These are phyloP conservation scores for Sinopyrophorus schimmeli DNA, from an alignment of 2,888 invertebrate genomes.

Conservation along the genomic window DNA sequence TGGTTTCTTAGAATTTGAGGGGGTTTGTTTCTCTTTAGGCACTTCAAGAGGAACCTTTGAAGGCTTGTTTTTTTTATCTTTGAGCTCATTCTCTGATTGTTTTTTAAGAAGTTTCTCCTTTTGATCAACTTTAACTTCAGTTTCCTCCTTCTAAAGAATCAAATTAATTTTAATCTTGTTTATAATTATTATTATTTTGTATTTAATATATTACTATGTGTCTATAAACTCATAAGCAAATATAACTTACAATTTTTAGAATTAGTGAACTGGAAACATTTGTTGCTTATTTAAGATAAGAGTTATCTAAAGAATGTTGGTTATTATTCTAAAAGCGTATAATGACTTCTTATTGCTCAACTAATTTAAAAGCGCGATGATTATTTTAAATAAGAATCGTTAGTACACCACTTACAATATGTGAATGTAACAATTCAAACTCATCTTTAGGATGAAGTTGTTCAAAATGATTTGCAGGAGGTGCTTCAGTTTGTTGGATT, in stretches of 20 bases:
- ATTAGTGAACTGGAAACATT: no score
- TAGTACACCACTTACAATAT: slow-evolving; percentile 54
- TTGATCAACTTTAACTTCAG: slow-evolving; percentile 33
- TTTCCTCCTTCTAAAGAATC: slow-evolving; percentile 20
- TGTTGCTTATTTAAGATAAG: no score
- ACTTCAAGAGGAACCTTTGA: neutral
- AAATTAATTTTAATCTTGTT: slow-evolving; percentile 1
- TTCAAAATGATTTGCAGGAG: slow-evolving; percentile 73
- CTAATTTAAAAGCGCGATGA: no score
- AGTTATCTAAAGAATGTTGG: no score
- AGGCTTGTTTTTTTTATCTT: slow-evolving; percentile 44
- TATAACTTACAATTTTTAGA: no score
- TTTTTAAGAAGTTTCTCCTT: slow-evolving; percentile 32
- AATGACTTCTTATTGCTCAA: no score
- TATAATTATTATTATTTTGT: neutral
- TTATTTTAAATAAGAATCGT: no score
- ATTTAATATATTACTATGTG: no score
- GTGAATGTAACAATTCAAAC: slow-evolving; percentile 59
- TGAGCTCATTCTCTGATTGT: slow-evolving; percentile 38
- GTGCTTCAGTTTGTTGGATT: slow-evolving; percentile 52
- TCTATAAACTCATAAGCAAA: no score
- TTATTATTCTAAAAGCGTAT: no score
- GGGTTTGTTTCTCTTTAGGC: no score
- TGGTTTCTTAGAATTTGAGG: slow-evolving; percentile 11
- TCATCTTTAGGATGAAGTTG: slow-evolving; percentile 82